Percentiles rank a stretch among this genome's conserved stretches.
phyloP scores from a whole-genome alignment of 2,888 invertebrate species.

The Helicoverpa assulta region DNA sequence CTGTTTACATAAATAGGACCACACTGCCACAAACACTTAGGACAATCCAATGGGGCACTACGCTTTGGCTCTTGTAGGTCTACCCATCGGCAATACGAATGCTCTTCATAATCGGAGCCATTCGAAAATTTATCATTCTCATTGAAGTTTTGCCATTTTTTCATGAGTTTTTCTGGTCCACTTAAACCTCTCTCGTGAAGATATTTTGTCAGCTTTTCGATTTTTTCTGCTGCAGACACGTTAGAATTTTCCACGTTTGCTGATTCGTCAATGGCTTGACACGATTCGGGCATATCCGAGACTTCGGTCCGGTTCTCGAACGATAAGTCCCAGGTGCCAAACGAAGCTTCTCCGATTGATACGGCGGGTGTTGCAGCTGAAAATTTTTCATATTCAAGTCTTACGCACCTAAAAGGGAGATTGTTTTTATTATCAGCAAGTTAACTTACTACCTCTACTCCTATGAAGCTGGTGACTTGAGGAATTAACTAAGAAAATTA shows the following conservation, averaged over 20 bases:
- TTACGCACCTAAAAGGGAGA: constrained; percentile 82
- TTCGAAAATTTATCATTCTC: constrained; percentile 69
- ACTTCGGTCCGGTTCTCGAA: constrained; percentile 77
- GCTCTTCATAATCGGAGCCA: constrained; percentile 46
- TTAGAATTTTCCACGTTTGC: constrained; percentile 65
- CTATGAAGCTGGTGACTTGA: background rate
- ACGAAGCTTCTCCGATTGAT: constrained; percentile 71
- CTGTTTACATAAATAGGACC: constrained; percentile 81
- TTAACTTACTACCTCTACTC: background rate
- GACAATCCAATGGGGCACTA: constrained; percentile 71
- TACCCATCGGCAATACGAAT: constrained; percentile 72
- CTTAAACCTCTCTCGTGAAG: constrained; percentile 70
- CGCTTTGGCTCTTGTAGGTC: constrained; percentile 70
- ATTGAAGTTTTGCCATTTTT: constrained; percentile 83
- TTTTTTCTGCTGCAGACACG: constrained; percentile 84
- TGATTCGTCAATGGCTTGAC: constrained; percentile 68
- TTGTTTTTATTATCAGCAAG: constrained; percentile 25
- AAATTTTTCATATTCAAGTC: constrained; percentile 79
- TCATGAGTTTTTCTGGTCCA: constrained; percentile 56
- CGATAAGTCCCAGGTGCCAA: constrained; percentile 75
- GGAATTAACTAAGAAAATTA: background rate
- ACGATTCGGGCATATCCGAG: constrained; percentile 71
- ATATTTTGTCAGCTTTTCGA: constrained; percentile 87
- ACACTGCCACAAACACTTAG: constrained; percentile 87
- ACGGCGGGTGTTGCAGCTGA: constrained; percentile 80